These are phyloP conservation scores for Eupelmus urozonus DNA, from an alignment of 2,888 invertebrate genomes.

Conservation along the genomic window DNA sequence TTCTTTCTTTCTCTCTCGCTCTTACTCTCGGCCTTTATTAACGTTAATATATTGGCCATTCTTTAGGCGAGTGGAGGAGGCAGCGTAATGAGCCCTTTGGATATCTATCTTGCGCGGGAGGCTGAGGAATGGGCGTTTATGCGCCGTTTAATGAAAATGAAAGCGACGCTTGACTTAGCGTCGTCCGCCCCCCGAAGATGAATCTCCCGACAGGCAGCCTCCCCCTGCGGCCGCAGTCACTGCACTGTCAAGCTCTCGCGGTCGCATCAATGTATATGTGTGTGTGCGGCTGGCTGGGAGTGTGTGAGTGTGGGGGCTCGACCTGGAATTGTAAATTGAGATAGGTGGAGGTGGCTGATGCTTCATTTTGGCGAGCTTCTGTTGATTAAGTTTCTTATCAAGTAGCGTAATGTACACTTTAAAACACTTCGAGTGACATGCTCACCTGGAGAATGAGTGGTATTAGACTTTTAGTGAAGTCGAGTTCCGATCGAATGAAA, in stretches of 20 bases:
- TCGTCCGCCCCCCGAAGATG: conserved; percentile 32
- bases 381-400: no score
- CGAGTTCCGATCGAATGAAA: no score
- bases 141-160: conserved; percentile 34
- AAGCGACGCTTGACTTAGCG: conserved; percentile 36
- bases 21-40: conserved; percentile 45
- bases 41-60: conserved; percentile 47
- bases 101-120: background rate
- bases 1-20: no score
- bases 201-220: no score
- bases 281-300: background rate
- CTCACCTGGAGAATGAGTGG: no score
- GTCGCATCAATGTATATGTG: background rate
- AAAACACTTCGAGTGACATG: no score
- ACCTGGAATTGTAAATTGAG: conserved; percentile 26
- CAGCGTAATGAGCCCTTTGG: conserved; percentile 21
- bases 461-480: no score
- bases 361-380: no score
- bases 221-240: no score
- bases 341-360: no score
- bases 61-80: conserved; percentile 5
- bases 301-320: background rate
- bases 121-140: conserved; percentile 17
- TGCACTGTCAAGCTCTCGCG: no score
- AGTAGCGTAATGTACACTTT: no score